Conservation (phyloP, 2,113 vertebrate genomes). For the Dipodomys merriami region DNA sequence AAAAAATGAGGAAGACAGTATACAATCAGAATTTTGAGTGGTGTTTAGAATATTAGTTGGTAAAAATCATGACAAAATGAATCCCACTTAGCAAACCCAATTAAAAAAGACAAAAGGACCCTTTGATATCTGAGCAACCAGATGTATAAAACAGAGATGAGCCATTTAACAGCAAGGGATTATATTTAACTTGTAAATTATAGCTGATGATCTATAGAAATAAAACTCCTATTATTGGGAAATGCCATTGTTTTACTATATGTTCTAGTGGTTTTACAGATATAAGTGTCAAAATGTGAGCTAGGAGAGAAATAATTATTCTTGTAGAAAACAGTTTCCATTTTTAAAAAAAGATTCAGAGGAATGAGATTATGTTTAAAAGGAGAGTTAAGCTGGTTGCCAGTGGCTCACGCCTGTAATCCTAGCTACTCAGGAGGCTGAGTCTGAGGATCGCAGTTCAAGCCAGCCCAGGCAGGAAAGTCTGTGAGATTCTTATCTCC, state of each 20-base stretch:
- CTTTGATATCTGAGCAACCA: background rate
- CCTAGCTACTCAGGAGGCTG: no score
- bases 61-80: background rate
- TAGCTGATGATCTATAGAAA: background rate
- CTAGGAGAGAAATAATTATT: slow-evolving; percentile 26
- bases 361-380: background rate
- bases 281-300: background rate
- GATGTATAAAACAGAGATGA: background rate
- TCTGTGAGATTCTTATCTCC: no score
- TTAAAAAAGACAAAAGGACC: background rate
- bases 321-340: background rate
- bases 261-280: background rate
- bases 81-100: background rate
- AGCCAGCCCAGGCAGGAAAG: no score
- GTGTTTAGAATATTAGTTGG: background rate
- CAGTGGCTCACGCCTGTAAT: no score
- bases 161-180: background rate
- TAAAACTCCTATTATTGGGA: background rate
- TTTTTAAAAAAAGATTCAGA: background rate
- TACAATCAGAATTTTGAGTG: slow-evolving; percentile 43
- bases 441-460: no score
- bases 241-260: background rate
- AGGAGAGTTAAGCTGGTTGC: background rate
- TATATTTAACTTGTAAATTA: slow-evolving; percentile 46
- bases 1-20: background rate